Conservation (phyloP, 2,113 vertebrate genomes). For the Saguinus midas region DNA sequence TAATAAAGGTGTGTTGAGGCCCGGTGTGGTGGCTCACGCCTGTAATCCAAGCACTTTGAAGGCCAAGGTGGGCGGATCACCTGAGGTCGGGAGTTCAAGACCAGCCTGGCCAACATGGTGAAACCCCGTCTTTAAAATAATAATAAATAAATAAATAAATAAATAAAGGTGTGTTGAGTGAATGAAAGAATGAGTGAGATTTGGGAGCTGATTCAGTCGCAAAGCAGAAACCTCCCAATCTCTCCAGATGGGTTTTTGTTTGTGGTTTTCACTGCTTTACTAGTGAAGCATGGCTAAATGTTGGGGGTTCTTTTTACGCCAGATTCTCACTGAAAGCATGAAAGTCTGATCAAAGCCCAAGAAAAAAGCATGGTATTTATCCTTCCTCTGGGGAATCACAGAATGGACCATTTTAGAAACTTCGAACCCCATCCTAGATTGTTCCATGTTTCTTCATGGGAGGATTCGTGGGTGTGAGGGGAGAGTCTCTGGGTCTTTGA, state of each 20-base stretch:
- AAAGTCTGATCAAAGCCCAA: not conserved
- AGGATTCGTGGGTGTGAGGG: not conserved
- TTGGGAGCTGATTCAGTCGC: not conserved
- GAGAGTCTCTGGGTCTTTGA: not conserved
- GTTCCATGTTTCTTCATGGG: not conserved
- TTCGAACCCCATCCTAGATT: not conserved
- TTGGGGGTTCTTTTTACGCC: not conserved
- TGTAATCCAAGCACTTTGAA: no score
- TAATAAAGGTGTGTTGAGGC: not conserved
- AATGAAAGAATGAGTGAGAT: not conserved
- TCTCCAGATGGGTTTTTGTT: not conserved
- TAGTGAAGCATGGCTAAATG: not conserved
- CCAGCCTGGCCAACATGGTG: no score
- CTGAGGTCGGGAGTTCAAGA: no score
- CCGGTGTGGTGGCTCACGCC: no score
- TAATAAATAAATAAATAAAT: no score
- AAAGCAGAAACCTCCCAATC: not conserved
- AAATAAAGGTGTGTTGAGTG: not conserved
- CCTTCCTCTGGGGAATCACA: not conserved
- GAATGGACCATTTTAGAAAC: not conserved
- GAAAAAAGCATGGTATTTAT: not conserved
- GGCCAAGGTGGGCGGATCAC: no score
- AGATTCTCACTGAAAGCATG: not conserved
- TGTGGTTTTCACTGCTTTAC: not conserved
- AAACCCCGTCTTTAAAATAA: no score